Percentiles rank a stretch among this genome's conserved stretches.
These are phyloP conservation scores for Clarias fuscus DNA, from an alignment of 2,797 vertebrate genomes.

Conservation along the genomic window DNA sequence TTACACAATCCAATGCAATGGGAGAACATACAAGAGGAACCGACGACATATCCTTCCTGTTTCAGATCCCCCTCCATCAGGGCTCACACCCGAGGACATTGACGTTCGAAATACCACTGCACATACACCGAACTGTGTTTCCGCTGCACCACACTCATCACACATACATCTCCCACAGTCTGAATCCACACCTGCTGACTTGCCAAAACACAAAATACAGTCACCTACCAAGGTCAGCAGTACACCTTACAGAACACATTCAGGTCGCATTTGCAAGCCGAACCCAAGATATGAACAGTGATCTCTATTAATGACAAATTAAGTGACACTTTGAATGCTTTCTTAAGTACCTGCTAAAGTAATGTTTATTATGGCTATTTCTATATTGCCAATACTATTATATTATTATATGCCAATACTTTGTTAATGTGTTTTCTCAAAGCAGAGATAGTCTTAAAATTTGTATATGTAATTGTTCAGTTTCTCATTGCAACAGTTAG, in stretches of 20 bases:
- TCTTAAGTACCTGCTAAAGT: no score
- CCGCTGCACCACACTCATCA: background rate
- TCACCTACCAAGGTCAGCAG: background rate
- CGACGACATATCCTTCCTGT: slow-evolving; percentile 42
- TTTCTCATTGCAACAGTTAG: no score
- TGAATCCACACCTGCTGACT: background rate
- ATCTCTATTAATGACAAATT: no score
- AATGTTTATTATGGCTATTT: no score
- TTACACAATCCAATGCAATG: background rate
- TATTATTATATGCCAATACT: no score
- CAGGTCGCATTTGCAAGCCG: background rate
- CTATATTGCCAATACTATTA: no score
- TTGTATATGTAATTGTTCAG: no score
- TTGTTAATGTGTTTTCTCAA: no score
- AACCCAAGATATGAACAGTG: background rate
- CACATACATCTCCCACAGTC: background rate
- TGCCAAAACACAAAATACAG: background rate
- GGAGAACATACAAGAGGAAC: slow-evolving; percentile 45
- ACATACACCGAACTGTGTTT: background rate
- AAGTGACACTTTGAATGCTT: no score
- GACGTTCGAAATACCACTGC: no score
- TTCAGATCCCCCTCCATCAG: slow-evolving; percentile 22
- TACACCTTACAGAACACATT: background rate
- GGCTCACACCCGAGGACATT: background rate
- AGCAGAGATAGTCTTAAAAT: no score